Evolutionary conservation across 2,888 invertebrate genomes (phyloP), one percentile per base, ranked within the genome.

Genomic region (Drosophila tripunctata): DNA sequence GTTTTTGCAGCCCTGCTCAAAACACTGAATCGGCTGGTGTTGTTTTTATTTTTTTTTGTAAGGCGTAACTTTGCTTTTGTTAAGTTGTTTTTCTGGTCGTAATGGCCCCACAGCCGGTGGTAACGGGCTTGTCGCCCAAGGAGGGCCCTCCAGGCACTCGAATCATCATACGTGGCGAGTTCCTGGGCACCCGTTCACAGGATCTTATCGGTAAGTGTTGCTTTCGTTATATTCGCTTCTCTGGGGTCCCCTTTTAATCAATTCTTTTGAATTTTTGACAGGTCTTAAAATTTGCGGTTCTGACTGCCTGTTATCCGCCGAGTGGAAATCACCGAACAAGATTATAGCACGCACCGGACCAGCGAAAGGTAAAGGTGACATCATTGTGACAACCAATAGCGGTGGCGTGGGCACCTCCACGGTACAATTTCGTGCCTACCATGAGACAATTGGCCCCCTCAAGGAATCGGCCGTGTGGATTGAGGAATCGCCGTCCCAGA

Each of bases 381-480:
- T 98, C 61, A 95, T 98, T 87, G 95, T 98, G 0, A 96, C 95
- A 0, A 99, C 98, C 0, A 93, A 93, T 56, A 95, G 95, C 61
- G 98, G 91, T 2, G 91, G 91, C 10, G 78, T 87, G 24, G 91
- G 91, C 7, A 89, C 90, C 0, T 91, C 91, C 0, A 92, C 91
- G 0, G 90, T 91, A 2, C 91, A 91, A 52, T 92, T 91, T 87
- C 88, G 92, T 92, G 96, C 96, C 0, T 96, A 96, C 88, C 95
- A 96, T 91, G 96, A 97, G 90, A 94, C 97, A 7, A 95, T 97
- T 86, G 97, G 97, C 0, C 98, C 99, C 0, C 94, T 98, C 76
- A 99, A 99, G 90, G 99, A 99, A 90, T 98, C 98, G 78, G 98
- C 99, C 4, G 98, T 99, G 3, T 99, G 99, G 99, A 97, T 99